Conservation (phyloP, 2,888 invertebrate species). For the Rotaria magnacalcarata region DNA sequence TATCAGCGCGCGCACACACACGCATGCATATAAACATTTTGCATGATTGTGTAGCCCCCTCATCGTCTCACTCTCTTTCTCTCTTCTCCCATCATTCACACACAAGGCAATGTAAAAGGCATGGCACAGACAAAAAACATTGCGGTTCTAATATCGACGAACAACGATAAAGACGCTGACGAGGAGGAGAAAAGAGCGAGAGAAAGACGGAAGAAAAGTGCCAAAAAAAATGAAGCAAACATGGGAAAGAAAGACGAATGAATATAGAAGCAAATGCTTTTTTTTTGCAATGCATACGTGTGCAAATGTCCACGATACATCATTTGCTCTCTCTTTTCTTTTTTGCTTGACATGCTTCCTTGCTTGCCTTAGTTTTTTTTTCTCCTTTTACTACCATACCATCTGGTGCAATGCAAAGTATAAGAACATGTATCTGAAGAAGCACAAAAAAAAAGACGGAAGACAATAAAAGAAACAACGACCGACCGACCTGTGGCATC, state of each 20-base stretch:
- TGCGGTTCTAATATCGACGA: constrained; percentile 13
- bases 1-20: not conserved
- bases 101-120: not conserved
- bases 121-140: constrained; percentile 15
- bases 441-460: no score
- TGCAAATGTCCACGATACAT: constrained; percentile 3
- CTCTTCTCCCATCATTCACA: not conserved
- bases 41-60: not conserved
- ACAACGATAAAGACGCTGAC: not conserved
- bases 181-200: not conserved
- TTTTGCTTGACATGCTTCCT: not conserved
- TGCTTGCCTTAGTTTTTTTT: not conserved
- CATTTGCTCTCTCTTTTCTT: not conserved
- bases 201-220: constrained; percentile 26
- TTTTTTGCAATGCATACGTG: not conserved
- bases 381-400: constrained; percentile 1
- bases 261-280: constrained; percentile 20
- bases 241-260: constrained; percentile 18
- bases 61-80: not conserved
- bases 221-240: constrained; percentile 19
- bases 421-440: not conserved
- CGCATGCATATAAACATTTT: not conserved
- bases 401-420: constrained; percentile 5
- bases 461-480: not conserved
- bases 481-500: not conserved